phyloP scores from a whole-genome alignment of 1,140 invertebrate species.

The Orchesella cincta region DNA sequence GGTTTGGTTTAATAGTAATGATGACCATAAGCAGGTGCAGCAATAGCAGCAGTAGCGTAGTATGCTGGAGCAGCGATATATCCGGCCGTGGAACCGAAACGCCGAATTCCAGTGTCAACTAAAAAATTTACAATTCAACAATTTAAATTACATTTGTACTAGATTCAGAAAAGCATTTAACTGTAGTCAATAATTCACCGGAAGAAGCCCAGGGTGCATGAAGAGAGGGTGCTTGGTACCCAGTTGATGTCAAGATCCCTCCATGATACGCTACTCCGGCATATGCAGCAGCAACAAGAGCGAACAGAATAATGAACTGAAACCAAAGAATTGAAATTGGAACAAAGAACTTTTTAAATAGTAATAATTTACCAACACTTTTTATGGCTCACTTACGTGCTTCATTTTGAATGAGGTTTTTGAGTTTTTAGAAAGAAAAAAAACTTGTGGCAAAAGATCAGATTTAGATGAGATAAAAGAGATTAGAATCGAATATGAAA shows the following conservation, averaged over 20 bases:
- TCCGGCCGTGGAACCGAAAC: constrained; percentile 42
- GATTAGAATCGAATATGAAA: neutral
- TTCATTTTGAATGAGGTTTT: constrained; percentile 17
- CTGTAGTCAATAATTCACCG: too few species aligned
- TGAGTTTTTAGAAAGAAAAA: neutral
- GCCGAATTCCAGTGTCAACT: constrained; percentile 34
- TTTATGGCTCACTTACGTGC: constrained; percentile 11
- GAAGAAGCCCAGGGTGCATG: constrained; percentile 26
- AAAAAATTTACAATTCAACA: neutral
- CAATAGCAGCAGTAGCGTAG: neutral
- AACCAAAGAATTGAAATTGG: neutral
- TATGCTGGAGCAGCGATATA: constrained; percentile 17
- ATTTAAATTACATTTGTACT: neutral
- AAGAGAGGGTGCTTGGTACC: neutral
- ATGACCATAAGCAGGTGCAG: neutral
- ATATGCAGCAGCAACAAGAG: constrained; percentile 44
- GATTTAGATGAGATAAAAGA: neutral
- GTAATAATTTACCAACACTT: neutral
- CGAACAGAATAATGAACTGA: constrained; percentile 39
- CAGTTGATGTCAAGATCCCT: neutral
- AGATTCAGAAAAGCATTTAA: neutral
- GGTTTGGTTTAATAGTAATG: constrained; percentile 16
- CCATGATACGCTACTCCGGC: neutral
- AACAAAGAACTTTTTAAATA: neutral
- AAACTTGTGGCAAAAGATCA: constrained; percentile 6